These are phyloP conservation scores for Platorchestia sp. DNA, from an alignment of 1,140 invertebrate genomes.

Conservation along the genomic window DNA sequence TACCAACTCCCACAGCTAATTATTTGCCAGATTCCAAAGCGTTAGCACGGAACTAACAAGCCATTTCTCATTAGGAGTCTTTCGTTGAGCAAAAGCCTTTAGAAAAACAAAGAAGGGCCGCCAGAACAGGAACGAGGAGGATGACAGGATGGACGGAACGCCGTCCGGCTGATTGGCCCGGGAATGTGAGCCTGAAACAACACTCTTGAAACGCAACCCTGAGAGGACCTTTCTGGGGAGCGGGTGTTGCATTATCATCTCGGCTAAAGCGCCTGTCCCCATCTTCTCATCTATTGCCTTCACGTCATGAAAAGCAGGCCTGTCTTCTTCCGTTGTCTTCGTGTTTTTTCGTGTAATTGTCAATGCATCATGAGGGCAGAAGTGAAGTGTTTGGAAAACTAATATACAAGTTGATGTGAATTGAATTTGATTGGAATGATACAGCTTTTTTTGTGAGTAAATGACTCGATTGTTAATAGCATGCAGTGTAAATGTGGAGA, in stretches of 20 bases:
- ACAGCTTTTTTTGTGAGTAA: background rate
- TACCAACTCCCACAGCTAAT: too few species aligned
- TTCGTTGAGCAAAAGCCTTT: background rate
- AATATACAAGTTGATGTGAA: background rate
- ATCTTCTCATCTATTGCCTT: background rate
- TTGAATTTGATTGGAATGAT: too few species aligned
- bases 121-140: background rate
- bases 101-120: background rate
- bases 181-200: constrained; percentile 35
- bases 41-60: background rate
- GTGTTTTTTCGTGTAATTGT: background rate
- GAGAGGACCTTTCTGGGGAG: background rate
- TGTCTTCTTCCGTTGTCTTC: background rate
- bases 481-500: too few species aligned
- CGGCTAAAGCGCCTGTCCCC: background rate
- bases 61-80: background rate
- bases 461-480: background rate
- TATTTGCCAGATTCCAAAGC: background rate
- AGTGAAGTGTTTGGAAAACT: too few species aligned
- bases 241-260: constrained; percentile 9
- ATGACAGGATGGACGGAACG: background rate
- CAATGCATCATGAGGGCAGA: background rate
- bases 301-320: background rate
- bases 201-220: constrained; percentile 20
- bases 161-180: background rate